Evolutionary conservation across 2,888 invertebrate genomes (phyloP), one percentile per base, ranked within the genome.

Genomic region (Plagiodera versicolora): DNA sequence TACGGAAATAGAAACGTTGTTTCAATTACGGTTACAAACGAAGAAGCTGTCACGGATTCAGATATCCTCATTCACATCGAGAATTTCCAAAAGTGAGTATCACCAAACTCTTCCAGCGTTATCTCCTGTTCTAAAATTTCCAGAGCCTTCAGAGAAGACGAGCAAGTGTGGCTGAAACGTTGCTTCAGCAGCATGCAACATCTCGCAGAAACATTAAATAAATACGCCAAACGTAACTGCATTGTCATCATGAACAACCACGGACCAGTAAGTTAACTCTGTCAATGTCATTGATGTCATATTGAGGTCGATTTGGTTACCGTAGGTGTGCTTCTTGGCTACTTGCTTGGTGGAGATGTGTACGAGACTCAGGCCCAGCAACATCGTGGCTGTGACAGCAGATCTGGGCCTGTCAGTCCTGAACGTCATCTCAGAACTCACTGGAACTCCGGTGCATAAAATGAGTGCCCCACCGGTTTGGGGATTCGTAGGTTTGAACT

Each of bases 391-490:
- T 4, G 81, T 84, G 8, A 85, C 86, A 46, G 82, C 85, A 1
- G 85, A 87, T 72, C 73, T 83, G 63, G 87, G 85, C 11, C 76
- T 85, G 8, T 60, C 68, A 0, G 74, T 81, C 51, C 71, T 82
- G 19, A 74, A 77, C 30, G 70, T 77, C 20, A 70, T 81, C 20
- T 80, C 85, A 10, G 78, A 83, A 72, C 77, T 81, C 51, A 79
- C 82, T 6, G 78, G 82, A 70, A 74, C 85, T 10, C 80, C 83
- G 0, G 66, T 83, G 59, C 76, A 76, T 67, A 80, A 82, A 68
- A 81, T 87, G 69, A 82, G 83, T 70, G 85, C 84, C 57, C 85
- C 87, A 8, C 86, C 87, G 28, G 86, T 87, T 4, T 87, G 87
- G 87, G 87, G 87, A 8, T 87, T 84, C 67, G 79, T 85, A 24